Base-by-base conservation (phyloP, 2,113 vertebrate genomes). In the Lophochroa leadbeateri region DNA sequence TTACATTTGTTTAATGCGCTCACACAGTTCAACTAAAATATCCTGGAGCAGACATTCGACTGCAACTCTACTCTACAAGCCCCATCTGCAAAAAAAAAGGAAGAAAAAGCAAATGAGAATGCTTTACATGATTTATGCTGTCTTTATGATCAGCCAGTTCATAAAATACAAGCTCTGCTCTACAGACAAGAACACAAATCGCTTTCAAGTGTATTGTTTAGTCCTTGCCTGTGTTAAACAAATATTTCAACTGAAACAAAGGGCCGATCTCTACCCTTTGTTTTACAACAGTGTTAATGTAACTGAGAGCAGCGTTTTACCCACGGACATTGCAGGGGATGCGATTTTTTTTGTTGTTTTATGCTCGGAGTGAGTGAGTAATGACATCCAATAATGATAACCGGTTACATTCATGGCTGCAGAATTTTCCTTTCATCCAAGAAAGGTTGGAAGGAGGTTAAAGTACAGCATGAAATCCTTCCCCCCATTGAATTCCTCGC, bases 1-100 rank as follows among this genome's bases (percentile, higher is more conserved):
- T 98, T 97, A 97, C 97, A 98, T 97, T 98, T 97, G 97, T 97
- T 98, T 98, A 98, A 98, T 97, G 96, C 97, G 96, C 97, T 98
- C 25, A 81, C 96, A 97, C 95, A 97, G 97, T 96, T 98, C 97
- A 97, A 96, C 97, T 98, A 96, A 98, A 98, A 98, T 97, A 97
- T 97, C 97, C 98, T 96, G 96, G 95, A 98, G 97, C 97, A 97
- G 97, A 97, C 95, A 97, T 98, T 97, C 97, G 98, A 98, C 95
- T 97, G 95, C 95, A 97, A 97, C 93, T 97, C 85, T 75, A 90
- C 96, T 97, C 97, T 95, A 96, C 94, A 90, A 97, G 86, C 47
- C 94, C 94, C 98, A 98, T 98, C 97, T 98, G 97, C 92, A 96
- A 93, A 93, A 95, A 97, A 67, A 87, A 95, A 74, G n/a, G 90